Conservation (phyloP, 2,113 vertebrate species). For the Stigmatopora argus region DNA sequence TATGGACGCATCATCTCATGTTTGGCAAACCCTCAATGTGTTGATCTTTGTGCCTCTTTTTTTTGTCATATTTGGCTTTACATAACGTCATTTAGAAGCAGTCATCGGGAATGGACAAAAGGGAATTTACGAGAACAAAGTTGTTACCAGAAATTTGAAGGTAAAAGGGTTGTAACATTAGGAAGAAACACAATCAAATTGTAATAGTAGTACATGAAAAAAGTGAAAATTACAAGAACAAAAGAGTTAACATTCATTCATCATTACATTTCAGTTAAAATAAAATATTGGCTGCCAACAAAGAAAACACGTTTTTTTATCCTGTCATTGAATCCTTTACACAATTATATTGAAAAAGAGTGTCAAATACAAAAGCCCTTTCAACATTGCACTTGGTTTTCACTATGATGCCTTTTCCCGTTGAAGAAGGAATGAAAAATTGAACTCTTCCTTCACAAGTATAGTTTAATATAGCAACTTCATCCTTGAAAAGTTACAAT, state of each 20-base stretch:
- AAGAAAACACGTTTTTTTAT: too few relatives aligned
- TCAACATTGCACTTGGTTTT: too few relatives aligned
- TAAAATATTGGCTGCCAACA: too few relatives aligned
- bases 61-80: slow-evolving; percentile 28
- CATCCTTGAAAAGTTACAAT: background rate
- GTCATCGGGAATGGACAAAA: background rate
- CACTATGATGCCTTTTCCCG: too few relatives aligned
- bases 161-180: background rate
- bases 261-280: too few relatives aligned
- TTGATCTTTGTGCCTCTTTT: slow-evolving; percentile 25
- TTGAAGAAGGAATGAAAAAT: too few relatives aligned
- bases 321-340: too few relatives aligned
- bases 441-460: too few relatives aligned
- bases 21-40: slow-evolving; percentile 11
- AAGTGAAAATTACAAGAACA: background rate
- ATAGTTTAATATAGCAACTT: background rate
- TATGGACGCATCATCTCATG: slow-evolving; percentile 28
- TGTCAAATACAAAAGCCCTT: too few relatives aligned
- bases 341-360: too few relatives aligned
- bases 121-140: background rate
- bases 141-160: background rate
- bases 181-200: background rate
- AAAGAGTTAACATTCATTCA: background rate
- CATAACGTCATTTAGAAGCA: background rate
- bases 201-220: background rate